Percentiles rank a stretch among this genome's conserved stretches.
Conservation (phyloP, 1,140 invertebrate species). For the Musca vetustissima region DNA sequence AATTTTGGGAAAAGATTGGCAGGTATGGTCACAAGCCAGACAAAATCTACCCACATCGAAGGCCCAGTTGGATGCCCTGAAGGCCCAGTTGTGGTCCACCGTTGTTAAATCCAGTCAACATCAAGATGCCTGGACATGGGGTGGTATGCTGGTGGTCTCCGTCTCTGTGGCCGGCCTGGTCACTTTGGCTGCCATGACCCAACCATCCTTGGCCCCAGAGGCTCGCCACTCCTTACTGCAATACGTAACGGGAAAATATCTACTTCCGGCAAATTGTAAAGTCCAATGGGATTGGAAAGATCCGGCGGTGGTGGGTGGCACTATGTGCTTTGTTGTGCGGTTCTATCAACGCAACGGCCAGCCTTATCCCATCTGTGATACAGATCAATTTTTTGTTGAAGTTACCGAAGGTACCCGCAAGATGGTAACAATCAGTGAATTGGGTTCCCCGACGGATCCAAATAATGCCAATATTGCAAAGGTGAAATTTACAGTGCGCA, state of each 20-base stretch:
- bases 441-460: slow-evolving; percentile 83
- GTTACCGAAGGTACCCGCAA: slow-evolving; percentile 81
- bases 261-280: slow-evolving; percentile 83
- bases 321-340: slow-evolving; percentile 85
- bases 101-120: slow-evolving; percentile 85
- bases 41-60: slow-evolving; percentile 79
- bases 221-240: slow-evolving; percentile 86
- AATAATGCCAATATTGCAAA: slow-evolving; percentile 79
- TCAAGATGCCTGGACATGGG: slow-evolving; percentile 86
- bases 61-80: slow-evolving; percentile 72
- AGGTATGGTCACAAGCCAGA: slow-evolving; percentile 74
- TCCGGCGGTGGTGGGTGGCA: slow-evolving; percentile 82
- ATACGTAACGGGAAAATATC: slow-evolving; percentile 89
- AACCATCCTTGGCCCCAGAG: slow-evolving; percentile 80
- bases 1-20: slow-evolving; percentile 76
- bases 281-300: slow-evolving; percentile 80
- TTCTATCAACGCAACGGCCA: slow-evolving; percentile 91
- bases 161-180: slow-evolving; percentile 82
- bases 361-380: slow-evolving; percentile 89
- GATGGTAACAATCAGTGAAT: slow-evolving; percentile 80
- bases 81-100: slow-evolving; percentile 81
- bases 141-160: slow-evolving; percentile 83
- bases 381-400: slow-evolving; percentile 83
- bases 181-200: slow-evolving; percentile 83
- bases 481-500: slow-evolving; percentile 88